These are phyloP conservation scores for Recurvirostra avosetta DNA, from an alignment of 2,113 vertebrate genomes.

Conservation along the genomic window DNA sequence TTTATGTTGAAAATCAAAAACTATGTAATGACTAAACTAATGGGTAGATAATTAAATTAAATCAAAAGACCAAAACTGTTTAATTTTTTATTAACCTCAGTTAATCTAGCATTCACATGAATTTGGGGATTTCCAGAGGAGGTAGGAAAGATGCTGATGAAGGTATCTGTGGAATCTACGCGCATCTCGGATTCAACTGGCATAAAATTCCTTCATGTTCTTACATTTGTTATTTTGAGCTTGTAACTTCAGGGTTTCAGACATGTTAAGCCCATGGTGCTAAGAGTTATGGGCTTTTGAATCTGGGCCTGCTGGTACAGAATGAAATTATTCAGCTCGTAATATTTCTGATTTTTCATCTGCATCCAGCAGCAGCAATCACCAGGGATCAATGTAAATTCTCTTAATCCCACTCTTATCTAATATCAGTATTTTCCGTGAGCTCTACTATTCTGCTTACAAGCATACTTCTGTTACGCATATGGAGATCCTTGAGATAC, in stretches of 20 bases:
- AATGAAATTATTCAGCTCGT: not conserved
- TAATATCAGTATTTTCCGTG: not conserved
- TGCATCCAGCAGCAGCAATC: not conserved
- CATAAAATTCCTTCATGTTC: not conserved
- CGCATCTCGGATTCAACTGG: not conserved
- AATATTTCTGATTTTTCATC: not conserved
- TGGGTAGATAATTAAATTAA: not conserved
- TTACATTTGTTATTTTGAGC: not conserved
- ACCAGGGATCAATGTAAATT: not conserved
- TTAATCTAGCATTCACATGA: not conserved
- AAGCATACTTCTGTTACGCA: not conserved
- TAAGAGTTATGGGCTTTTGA: not conserved
- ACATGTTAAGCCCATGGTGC: not conserved
- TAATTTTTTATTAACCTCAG: not conserved
- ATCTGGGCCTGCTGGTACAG: not conserved
- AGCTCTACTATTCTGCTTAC: not conserved
- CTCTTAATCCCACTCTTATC: not conserved
- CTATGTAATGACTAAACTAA: not conserved
- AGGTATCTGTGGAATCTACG: not conserved
- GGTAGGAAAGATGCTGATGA: not conserved
- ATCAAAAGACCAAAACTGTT: not conserved
- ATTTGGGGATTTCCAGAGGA: not conserved
- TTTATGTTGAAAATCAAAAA: not conserved
- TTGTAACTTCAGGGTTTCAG: not conserved
- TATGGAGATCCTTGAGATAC: not conserved